phyloP scores from a whole-genome alignment of 1,140 invertebrate species.

The Cyrtorhinus lividipennis region DNA sequence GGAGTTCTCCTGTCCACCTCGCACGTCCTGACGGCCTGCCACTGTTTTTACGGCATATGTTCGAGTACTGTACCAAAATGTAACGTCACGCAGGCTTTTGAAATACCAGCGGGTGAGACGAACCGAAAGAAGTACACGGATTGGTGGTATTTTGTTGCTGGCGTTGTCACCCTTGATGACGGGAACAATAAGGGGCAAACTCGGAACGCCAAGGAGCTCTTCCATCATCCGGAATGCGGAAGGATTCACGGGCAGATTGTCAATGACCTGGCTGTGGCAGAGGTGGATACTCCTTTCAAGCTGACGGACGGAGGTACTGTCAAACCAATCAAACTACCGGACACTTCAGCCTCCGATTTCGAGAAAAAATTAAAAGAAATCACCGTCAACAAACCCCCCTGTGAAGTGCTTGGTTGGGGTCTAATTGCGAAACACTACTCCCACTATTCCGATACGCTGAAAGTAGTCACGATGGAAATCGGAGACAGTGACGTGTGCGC shows the following conservation, averaged over 20 bases:
- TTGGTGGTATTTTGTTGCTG: background rate
- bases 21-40: background rate
- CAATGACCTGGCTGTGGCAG: background rate
- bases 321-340: background rate
- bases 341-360: background rate
- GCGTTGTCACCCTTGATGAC: background rate
- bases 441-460: too few species aligned
- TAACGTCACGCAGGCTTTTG: too few species aligned
- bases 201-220: background rate
- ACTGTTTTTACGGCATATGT: background rate
- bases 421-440: too few species aligned
- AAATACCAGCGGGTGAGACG: background rate
- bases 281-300: background rate
- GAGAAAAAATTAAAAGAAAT: background rate
- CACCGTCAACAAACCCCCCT: background rate
- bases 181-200: background rate
- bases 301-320: background rate
- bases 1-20: background rate
- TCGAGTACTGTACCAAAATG: too few species aligned
- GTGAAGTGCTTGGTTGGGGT: background rate
- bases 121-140: background rate
- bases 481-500: background rate
- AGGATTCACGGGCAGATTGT: background rate
- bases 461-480: too few species aligned
- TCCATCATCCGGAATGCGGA: background rate